A percentile compares a stretch with the other conserved stretches of the same genome.
These are phyloP conservation scores for Leptinotarsa texana DNA, from an alignment of 1,140 invertebrate species.

Conservation along the genomic window DNA sequence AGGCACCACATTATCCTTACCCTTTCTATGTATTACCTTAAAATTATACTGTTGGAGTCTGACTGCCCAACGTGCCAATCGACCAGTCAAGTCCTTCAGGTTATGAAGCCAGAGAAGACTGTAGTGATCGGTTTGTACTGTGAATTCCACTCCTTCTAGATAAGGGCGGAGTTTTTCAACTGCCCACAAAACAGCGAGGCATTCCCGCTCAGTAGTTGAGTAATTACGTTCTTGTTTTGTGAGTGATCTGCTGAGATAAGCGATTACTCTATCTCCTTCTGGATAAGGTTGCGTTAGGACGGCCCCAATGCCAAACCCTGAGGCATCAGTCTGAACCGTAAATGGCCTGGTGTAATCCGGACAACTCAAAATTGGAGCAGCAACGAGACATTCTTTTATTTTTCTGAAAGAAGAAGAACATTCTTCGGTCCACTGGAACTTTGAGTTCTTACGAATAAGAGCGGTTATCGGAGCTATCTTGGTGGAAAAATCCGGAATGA, in stretches of 20 bases:
- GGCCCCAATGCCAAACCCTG: constrained; percentile 31
- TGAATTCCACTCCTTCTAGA: constrained; percentile 53
- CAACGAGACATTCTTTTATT: constrained; percentile 20
- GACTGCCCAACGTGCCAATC: constrained; percentile 27
- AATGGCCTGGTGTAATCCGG: constrained; percentile 34
- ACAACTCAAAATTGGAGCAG: constrained; percentile 31
- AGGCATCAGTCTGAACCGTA: constrained; percentile 40
- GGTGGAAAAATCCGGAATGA: neutral
- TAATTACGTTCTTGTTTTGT: constrained; percentile 51
- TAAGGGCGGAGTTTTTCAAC: constrained; percentile 51
- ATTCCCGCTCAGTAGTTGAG: constrained; percentile 54
- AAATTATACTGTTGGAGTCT: constrained; percentile 13
- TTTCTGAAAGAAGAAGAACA: constrained; percentile 17
- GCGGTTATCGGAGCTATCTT: neutral
- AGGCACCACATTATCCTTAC: constrained; percentile 23
- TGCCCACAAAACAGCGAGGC: constrained; percentile 53
- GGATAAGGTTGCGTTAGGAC: constrained; percentile 49
- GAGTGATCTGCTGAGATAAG: constrained; percentile 55
- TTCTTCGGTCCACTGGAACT: constrained; percentile 16
- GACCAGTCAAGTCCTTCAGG: constrained; percentile 44
- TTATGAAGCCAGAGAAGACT: constrained; percentile 52
- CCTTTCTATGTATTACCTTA: constrained; percentile 10
- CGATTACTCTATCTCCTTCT: constrained; percentile 53
- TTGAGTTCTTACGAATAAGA: neutral
- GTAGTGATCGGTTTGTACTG: constrained; percentile 55